Evolutionary conservation across 2,113 vertebrate genomes (phyloP).

Genomic region (Oryzias melastigma): DNA sequence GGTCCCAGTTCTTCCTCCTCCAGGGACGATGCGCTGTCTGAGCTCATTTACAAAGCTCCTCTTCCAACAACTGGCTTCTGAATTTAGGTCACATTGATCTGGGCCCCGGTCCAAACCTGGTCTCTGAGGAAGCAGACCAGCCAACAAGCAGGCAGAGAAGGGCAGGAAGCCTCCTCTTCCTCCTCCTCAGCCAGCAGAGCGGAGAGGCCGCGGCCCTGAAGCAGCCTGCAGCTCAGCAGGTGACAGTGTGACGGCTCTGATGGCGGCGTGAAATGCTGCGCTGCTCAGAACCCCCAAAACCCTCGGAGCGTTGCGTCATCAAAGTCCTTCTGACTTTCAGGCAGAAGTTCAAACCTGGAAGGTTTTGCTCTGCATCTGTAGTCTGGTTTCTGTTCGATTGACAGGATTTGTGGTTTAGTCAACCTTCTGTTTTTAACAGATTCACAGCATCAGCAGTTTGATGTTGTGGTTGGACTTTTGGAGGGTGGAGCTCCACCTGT

Average conservation of each 20-base stretch:
- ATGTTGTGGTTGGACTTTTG: too few relatives aligned
- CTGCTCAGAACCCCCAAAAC: neutral
- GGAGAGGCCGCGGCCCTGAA: constrained; percentile 25
- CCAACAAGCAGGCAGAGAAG: constrained; percentile 46
- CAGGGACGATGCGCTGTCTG: constrained; percentile 57
- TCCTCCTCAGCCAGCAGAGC: constrained; percentile 6
- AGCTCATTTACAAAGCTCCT: constrained; percentile 77
- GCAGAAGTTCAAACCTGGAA: neutral
- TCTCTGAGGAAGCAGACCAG: constrained; percentile 51
- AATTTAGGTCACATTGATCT: constrained; percentile 81
- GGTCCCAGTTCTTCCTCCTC: constrained; percentile 59
- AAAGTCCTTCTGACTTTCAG: constrained; percentile 10
- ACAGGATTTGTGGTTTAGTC: too few relatives aligned
- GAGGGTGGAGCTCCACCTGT: too few relatives aligned
- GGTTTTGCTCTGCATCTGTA: too few relatives aligned
- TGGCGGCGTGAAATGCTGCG: neutral
- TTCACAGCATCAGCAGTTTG: too few relatives aligned
- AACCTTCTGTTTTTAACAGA: too few relatives aligned
- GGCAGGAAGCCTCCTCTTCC: constrained; percentile 20
- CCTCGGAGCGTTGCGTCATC: neutral
- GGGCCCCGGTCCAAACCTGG: constrained; percentile 72
- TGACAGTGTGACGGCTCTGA: neutral
- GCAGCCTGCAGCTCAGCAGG: constrained; percentile 48
- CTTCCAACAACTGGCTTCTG: constrained; percentile 74
- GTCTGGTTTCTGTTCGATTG: too few relatives aligned